A percentile compares a stretch with the other conserved stretches of the same genome.
Evolutionary conservation across 2,888 invertebrate species (phyloP).

Genomic region (Drosophila limbata): DNA sequence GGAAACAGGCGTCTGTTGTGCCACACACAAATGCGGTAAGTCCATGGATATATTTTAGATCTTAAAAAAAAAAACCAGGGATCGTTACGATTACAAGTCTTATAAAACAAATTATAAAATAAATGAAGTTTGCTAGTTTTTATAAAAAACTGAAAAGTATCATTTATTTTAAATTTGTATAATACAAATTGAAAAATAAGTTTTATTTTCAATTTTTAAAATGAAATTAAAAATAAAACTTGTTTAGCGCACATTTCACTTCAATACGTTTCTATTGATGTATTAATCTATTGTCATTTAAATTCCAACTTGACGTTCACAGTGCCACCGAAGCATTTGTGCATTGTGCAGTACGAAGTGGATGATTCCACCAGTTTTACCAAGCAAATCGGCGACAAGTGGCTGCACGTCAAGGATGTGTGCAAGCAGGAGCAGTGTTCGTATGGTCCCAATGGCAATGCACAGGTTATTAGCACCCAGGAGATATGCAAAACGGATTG

Average conservation of each 20-base stretch:
- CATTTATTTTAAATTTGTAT: neutral
- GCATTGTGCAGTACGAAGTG: conserved; percentile 81
- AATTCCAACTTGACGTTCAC: neutral
- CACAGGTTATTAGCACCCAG: conserved; percentile 68
- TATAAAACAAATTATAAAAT: no score
- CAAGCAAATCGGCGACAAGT: conserved; percentile 85
- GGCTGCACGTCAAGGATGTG: conserved; percentile 85
- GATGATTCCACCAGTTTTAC: conserved; percentile 78
- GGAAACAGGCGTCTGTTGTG: conserved; percentile 88
- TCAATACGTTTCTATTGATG: no score
- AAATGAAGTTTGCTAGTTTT: no score
- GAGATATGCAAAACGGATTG: conserved; percentile 81
- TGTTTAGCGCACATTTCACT: no score
- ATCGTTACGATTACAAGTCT: no score
- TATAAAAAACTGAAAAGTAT: no score
- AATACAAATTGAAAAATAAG: no score
- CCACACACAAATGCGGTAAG: conserved; percentile 88
- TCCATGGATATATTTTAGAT: conserved; percentile 12
- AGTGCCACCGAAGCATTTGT: conserved; percentile 83
- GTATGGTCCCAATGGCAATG: conserved; percentile 81
- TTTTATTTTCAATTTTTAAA: no score
- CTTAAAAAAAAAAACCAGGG: no score
- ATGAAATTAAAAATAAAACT: no score
- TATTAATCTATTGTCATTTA: no score
- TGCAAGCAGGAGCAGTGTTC: conserved; percentile 84